Evolutionary conservation across 2,888 invertebrate species (phyloP).

Genomic region (Drosophila prolongata): DNA sequence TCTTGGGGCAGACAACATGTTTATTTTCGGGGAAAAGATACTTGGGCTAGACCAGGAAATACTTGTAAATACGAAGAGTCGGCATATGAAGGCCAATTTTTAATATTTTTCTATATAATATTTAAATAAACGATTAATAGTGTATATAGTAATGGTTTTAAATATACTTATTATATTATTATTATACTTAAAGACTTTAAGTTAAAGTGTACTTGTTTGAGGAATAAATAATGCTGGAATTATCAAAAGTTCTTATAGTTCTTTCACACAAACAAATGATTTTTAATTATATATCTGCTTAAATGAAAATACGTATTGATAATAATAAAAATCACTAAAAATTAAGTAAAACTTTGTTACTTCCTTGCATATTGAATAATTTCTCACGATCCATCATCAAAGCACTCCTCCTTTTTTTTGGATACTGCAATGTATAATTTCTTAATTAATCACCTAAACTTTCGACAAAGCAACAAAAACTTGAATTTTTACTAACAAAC

Average conservation of each 20-base stretch:
- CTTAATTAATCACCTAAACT: slow-evolving; percentile 75
- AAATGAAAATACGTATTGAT: too few species aligned
- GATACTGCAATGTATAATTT: slow-evolving; percentile 76
- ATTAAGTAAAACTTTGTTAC: too few species aligned
- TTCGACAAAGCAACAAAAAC: slow-evolving; percentile 32
- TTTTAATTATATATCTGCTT: too few species aligned
- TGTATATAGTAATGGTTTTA: too few species aligned
- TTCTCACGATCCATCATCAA: slow-evolving; percentile 62
- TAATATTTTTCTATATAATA: neutral
- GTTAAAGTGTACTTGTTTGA: too few species aligned
- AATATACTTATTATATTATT: too few species aligned
- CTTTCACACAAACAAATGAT: too few species aligned
- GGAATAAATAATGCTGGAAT: too few species aligned
- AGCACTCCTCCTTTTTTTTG: neutral
- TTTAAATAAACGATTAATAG: too few species aligned
- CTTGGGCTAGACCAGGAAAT: slow-evolving; percentile 4
- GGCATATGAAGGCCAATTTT: neutral
- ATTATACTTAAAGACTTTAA: too few species aligned
- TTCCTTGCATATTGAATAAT: slow-evolving; percentile 17
- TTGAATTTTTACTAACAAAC: slow-evolving; percentile 38
- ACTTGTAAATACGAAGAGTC: neutral
- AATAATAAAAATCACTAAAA: too few species aligned
- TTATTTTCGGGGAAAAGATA: slow-evolving; percentile 10
- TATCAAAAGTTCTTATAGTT: too few species aligned
- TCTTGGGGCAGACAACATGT: slow-evolving; percentile 9